A percentile compares a stretch with the other conserved stretches of the same genome.
phyloP scores from a whole-genome alignment of 2,797 vertebrate genomes.

The Pseudocheirus occidentalis region DNA sequence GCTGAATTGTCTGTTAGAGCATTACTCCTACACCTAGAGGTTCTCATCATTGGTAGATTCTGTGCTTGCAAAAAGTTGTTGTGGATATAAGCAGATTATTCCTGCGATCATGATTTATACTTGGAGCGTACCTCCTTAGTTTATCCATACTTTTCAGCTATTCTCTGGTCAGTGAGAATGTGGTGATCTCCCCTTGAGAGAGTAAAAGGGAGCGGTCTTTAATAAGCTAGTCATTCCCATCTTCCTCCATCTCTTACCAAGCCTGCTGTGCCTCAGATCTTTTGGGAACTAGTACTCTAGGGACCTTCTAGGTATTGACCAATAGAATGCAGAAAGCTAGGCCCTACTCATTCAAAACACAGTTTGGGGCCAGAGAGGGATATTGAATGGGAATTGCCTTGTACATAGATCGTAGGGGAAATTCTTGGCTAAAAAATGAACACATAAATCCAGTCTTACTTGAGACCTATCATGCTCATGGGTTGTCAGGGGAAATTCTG shows the following conservation, averaged over 20 bases:
- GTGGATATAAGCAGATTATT: neutral
- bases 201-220: neutral
- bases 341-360: neutral
- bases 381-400: neutral
- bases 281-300: neutral
- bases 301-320: neutral
- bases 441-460: neutral
- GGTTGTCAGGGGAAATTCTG: neutral
- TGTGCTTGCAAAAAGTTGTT: neutral
- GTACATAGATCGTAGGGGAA: neutral
- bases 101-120: neutral
- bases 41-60: neutral
- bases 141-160: neutral
- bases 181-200: neutral
- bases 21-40: neutral
- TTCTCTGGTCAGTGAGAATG: constrained; percentile 6
- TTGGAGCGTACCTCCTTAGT: constrained; percentile 1
- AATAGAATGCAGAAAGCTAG: neutral
- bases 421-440: neutral
- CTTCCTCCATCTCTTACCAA: neutral
- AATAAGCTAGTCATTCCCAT: neutral
- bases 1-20: neutral
- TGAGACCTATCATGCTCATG: neutral
- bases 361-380: neutral
- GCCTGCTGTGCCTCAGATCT: neutral